Percentiles rank a stretch among this genome's conserved stretches.
These are phyloP conservation scores for Stramonita haemastoma DNA, from an alignment of 2,888 invertebrate species.

Conservation along the genomic window DNA sequence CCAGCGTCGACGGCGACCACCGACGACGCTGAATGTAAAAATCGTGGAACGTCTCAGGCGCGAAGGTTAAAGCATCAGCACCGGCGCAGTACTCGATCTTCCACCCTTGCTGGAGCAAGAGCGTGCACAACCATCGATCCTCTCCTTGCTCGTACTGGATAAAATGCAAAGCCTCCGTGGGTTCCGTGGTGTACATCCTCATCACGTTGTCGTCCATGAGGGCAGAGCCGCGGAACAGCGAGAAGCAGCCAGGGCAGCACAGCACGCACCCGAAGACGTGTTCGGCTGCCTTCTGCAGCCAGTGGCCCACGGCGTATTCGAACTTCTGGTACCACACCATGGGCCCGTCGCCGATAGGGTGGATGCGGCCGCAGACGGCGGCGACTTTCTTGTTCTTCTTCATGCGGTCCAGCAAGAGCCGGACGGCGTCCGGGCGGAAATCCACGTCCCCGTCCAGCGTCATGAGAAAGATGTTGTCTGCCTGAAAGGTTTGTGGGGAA, in stretches of 20 bases:
- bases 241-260: constrained; percentile 91
- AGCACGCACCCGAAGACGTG: constrained; percentile 99
- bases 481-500: constrained; percentile 78
- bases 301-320: constrained; percentile 99
- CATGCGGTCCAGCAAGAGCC: constrained; percentile 96
- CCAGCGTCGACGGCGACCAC: constrained; percentile 74
- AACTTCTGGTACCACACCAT: constrained; percentile 99
- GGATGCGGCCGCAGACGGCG: constrained; percentile 98
- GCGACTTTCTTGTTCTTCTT: constrained; percentile 97
- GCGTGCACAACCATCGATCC: constrained; percentile 73
- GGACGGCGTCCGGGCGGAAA: constrained; percentile 92
- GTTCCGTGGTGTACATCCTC: constrained; percentile 88
- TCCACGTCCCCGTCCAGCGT: constrained; percentile 98
- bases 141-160: constrained; percentile 92
- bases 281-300: constrained; percentile 99
- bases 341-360: constrained; percentile 91
- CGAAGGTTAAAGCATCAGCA: constrained; percentile 69
- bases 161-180: constrained; percentile 86
- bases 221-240: constrained; percentile 90
- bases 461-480: constrained; percentile 94
- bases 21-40: constrained; percentile 72
- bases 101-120: constrained; percentile 71
- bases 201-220: constrained; percentile 93
- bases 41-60: constrained; percentile 72
- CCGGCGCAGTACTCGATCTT: constrained; percentile 73